Conservation (phyloP, 2,113 vertebrate genomes). For the Trematocara variabile region DNA sequence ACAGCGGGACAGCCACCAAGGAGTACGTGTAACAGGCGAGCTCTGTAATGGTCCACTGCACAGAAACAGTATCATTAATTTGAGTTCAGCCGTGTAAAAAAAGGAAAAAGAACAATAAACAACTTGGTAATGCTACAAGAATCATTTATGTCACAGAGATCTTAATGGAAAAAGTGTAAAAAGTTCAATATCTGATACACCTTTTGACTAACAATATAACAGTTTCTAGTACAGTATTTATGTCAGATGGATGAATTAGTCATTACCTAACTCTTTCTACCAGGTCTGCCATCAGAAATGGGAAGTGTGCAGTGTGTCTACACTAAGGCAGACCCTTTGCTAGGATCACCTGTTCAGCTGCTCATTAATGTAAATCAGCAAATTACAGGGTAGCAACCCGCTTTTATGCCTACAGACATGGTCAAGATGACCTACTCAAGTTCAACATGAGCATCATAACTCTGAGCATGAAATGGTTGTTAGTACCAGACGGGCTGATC, state of each 20-base stretch:
- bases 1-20: constrained; percentile 89
- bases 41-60: constrained; percentile 92
- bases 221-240: background rate
- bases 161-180: background rate
- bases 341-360: background rate
- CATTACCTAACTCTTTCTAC: background rate
- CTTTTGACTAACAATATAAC: background rate
- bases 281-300: background rate
- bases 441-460: background rate
- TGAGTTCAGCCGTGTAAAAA: background rate
- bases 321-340: background rate
- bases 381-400: background rate
- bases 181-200: background rate
- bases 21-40: constrained; percentile 90
- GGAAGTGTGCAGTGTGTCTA: background rate
- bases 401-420: background rate
- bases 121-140: background rate
- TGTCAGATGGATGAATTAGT: background rate
- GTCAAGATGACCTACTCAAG: background rate
- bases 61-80: background rate
- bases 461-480: background rate
- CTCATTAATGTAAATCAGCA: background rate
- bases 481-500: background rate
- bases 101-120: background rate
- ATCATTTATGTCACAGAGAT: background rate